Base-by-base conservation (phyloP, 2,797 vertebrate species). In the Phataginus tetradactyla region DNA sequence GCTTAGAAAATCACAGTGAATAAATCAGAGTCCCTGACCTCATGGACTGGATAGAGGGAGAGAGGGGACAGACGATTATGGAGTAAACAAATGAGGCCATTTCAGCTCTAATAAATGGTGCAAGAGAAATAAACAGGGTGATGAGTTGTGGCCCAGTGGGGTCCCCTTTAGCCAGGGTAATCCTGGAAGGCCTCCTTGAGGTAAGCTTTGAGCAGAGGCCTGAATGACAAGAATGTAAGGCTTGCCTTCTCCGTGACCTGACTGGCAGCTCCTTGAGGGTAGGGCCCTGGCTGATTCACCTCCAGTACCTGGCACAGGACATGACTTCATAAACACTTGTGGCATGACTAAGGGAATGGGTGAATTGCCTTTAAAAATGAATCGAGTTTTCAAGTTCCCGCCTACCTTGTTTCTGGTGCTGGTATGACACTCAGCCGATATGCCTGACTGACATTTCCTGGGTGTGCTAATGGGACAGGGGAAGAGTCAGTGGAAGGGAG, bases 201-300 rank as follows among this genome's bases (percentile, higher is more conserved):
- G 86, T 88, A 32, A 88, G 57, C 32, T 87, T 85, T 53, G 86
- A 55, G 1, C 29, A 8, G 64, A 68, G 42, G 72, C 55, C 72
- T 66, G 96, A 96, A 92, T 91, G 90, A 72, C 88, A 94, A 42
- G 97, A 88, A 95, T 63, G 81, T 23, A 55, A 94, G 64, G 29
- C 69, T 66, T 74, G 75, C 72, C 51, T 12, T 77, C 79, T 74
- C 87, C 29, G 7, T 9, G 51, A 85, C 86, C 92, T 94, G 94
- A 95, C 55, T 25, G 57, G 86, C 88, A 95, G 64, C 91, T 96
- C 92, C 39, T 21, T 29, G 81, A 86, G 88, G 90, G 92, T 17
- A 83, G 39, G 57, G 74, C 69, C 74, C n/a, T 8, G 17, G 51
- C 55, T 83, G 95, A 79, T 39, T 97, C 97, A 96, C 39, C 85